Base-by-base conservation (phyloP, 2,888 invertebrate genomes). In the Dusona sp. region DNA sequence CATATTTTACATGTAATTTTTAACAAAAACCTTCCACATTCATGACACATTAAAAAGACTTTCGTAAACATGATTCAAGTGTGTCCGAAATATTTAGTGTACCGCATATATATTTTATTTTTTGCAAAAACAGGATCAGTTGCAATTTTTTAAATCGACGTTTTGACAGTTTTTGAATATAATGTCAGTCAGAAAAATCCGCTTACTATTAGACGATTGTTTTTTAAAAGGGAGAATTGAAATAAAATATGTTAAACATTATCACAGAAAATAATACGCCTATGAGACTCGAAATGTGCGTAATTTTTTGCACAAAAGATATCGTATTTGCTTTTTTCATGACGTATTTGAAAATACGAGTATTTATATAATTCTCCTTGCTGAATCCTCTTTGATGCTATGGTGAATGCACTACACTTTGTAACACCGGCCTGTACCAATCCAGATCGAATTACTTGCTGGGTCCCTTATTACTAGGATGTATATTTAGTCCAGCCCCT, bases 401-500 rank as follows among this genome's bases (percentile, higher is more conserved):
- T 11, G 42, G 11, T 38, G 13, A 13, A 38, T 42, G 25, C 51
- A 48, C 54, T 38, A 51, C 22, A 54, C 7, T 13, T 51, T 6
- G 29, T 19, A 38, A 19, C 54, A n/a, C 57, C 72, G 16, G 65
- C 22, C 54, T 65, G 19, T 6, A 65, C 78, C 33, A 45, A 83
- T 70, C 51, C 22, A 36, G 74, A 33, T 68, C 74, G 36, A 68
- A 79, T 73, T 70, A 64, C 68, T 68, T 57, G 54, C 1, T 8
- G 16, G 19, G 79, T 84, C 22, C n/a, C 64, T 33, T 54, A 19
- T 48, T 65, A 25, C 51, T 42, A 38, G 36, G 65, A 54, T 19
- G 6, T 48, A 45, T 25, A 25, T 75, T 36, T 36, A 33, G 33
- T 73, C 42, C 72, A 81, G 80, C 77, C 84, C 77, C 38, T 77